Conservation (phyloP, 2,797 vertebrate genomes). For the Crocidura indochinensis region DNA sequence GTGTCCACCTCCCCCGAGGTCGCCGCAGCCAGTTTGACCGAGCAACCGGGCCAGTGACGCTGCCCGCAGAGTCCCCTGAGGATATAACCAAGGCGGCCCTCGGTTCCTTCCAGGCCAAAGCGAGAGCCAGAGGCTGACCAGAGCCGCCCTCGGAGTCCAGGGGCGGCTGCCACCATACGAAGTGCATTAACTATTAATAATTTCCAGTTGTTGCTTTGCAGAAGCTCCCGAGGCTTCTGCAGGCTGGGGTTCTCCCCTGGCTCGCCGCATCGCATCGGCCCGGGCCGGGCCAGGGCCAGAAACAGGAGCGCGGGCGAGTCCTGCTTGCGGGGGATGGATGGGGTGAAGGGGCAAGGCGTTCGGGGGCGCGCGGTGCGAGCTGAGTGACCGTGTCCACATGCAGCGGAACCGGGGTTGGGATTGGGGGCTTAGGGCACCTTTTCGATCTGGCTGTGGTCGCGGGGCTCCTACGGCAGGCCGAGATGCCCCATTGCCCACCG, state of each 20-base stretch:
- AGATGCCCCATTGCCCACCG: slow-evolving; percentile 41
- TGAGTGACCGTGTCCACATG: background rate
- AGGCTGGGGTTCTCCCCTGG: slow-evolving; percentile 11
- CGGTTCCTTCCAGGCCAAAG: slow-evolving; percentile 54
- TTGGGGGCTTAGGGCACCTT: background rate
- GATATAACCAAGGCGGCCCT: slow-evolving; percentile 45
- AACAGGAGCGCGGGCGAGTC: slow-evolving; percentile 7
- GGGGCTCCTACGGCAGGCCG: background rate
- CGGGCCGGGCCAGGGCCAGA: background rate
- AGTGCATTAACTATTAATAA: slow-evolving; percentile 84
- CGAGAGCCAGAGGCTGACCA: slow-evolving; percentile 43
- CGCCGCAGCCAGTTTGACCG: background rate
- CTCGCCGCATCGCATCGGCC: background rate
- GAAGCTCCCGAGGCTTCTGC: slow-evolving; percentile 56
- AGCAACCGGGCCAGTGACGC: background rate
- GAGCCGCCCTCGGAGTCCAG: slow-evolving; percentile 67
- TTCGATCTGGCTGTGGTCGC: background rate
- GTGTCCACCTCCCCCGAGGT: background rate
- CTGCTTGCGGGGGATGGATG: background rate
- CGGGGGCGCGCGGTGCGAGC: background rate
- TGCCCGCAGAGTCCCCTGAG: background rate
- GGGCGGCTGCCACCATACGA: slow-evolving; percentile 76
- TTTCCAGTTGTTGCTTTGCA: slow-evolving; percentile 83
- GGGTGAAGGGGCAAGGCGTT: background rate
- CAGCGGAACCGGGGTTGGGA: background rate